These are phyloP conservation scores for Cantharis flavilabris DNA, from an alignment of 2,888 invertebrate species.

Conservation along the genomic window DNA sequence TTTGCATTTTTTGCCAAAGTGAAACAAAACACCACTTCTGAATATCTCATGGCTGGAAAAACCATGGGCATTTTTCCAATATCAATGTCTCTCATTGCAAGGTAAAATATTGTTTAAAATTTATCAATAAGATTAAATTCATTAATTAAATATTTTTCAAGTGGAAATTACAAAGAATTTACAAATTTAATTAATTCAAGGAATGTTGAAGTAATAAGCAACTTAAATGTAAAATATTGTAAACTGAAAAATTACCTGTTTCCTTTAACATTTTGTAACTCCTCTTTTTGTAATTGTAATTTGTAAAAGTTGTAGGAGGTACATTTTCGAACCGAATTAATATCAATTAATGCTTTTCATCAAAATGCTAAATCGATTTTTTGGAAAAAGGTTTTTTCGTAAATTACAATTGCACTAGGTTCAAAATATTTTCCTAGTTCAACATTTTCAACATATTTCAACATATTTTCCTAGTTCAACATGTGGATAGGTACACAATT, in stretches of 20 bases:
- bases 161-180: neutral
- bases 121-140: no score
- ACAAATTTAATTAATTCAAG: neutral
- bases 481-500: no score
- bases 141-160: neutral
- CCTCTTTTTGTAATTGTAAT: neutral
- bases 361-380: neutral
- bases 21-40: slow-evolving; percentile 71
- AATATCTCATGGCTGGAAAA: slow-evolving; percentile 76
- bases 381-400: neutral
- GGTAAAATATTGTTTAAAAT: slow-evolving; percentile 57
- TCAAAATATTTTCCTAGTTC: no score
- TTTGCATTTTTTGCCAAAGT: slow-evolving; percentile 71
- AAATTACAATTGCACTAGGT: no score
- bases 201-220: neutral
- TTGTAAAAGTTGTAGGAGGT: neutral
- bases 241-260: neutral
- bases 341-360: neutral
- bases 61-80: slow-evolving; percentile 80
- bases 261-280: neutral
- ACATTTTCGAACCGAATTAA: neutral
- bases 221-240: neutral
- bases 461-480: no score
- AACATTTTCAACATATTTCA: no score
- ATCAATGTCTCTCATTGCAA: slow-evolving; percentile 77